These are phyloP conservation scores for Diaphora mendica DNA, from an alignment of 2,888 invertebrate genomes.

Conservation along the genomic window DNA sequence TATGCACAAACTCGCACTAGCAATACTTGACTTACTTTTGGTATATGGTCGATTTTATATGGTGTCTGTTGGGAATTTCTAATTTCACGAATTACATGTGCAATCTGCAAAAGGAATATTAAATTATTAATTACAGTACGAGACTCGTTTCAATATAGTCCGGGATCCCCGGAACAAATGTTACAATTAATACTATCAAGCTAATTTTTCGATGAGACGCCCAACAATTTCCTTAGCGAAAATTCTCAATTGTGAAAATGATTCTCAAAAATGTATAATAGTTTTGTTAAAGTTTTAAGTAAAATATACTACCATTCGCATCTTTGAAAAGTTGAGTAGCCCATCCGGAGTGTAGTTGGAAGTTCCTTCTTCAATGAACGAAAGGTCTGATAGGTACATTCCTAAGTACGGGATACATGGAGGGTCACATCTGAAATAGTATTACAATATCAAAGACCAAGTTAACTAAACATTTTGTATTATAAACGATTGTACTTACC, in stretches of 20 bases:
- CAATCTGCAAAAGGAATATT: slow-evolving; percentile 88
- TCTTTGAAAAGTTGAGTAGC: slow-evolving; percentile 96
- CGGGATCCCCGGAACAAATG: too few relatives aligned
- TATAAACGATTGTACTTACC: slow-evolving; percentile 55
- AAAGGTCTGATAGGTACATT: slow-evolving; percentile 95
- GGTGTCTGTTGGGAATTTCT: slow-evolving; percentile 96
- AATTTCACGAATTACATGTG: slow-evolving; percentile 96
- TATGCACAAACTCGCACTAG: too few relatives aligned
- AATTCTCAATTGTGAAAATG: too few relatives aligned
- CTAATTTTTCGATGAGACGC: too few relatives aligned
- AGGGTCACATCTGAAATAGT: slow-evolving; percentile 90
- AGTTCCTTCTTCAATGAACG: slow-evolving; percentile 97
- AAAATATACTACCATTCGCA: slow-evolving; percentile 92
- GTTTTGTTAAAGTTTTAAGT: background rate
- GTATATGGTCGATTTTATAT: slow-evolving; percentile 95
- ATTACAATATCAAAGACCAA: background rate
- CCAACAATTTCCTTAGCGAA: too few relatives aligned
- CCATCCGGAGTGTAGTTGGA: slow-evolving; percentile 96
- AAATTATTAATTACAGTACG: background rate
- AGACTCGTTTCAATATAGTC: background rate
- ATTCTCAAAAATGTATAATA: too few relatives aligned
- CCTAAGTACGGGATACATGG: slow-evolving; percentile 95
- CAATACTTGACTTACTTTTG: slow-evolving; percentile 86
- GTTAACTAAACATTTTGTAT: background rate
- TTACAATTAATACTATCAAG: too few relatives aligned